Evolutionary conservation across 2,797 vertebrate species (phyloP).

Genomic region (Lemur catta): DNA sequence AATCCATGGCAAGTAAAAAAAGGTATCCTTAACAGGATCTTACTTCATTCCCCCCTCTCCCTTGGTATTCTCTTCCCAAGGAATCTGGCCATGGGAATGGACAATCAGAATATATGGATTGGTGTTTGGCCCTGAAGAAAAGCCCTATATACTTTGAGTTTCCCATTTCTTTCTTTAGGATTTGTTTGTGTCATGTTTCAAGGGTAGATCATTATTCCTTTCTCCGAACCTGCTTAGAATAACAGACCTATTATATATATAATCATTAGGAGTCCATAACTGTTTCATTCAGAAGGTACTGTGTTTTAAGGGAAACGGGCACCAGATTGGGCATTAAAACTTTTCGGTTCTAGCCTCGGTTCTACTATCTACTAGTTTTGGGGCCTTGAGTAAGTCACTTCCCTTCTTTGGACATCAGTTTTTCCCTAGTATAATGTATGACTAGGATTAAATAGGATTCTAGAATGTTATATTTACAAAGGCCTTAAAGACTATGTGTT

Average conservation of each 20-base stretch:
- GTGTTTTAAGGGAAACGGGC: neutral
- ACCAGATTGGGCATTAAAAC: neutral
- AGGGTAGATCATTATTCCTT: neutral
- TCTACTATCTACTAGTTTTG: constrained; percentile 17
- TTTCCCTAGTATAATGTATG: neutral
- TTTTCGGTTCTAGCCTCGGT: neutral
- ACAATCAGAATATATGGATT: neutral
- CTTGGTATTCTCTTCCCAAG: neutral
- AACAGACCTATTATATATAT: neutral
- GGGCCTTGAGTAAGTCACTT: neutral
- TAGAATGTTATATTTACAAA: constrained; percentile 14
- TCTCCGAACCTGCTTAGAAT: neutral
- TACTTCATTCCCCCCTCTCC: constrained; percentile 1
- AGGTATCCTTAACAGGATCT: constrained; percentile 14
- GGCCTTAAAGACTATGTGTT: constrained; percentile 47
- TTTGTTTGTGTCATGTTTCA: constrained; percentile 21
- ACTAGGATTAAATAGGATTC: constrained; percentile 2
- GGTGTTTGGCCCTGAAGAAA: neutral
- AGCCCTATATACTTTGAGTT: neutral
- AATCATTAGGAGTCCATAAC: neutral
- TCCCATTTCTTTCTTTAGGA: neutral
- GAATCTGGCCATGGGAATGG: neutral
- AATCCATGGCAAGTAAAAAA: neutral
- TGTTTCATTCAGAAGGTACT: neutral
- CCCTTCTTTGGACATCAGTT: neutral